Percentiles rank a stretch among this genome's conserved stretches.
These are phyloP conservation scores for Sebastes steindachneri DNA, from an alignment of 2,797 vertebrate species.

Conservation along the genomic window DNA sequence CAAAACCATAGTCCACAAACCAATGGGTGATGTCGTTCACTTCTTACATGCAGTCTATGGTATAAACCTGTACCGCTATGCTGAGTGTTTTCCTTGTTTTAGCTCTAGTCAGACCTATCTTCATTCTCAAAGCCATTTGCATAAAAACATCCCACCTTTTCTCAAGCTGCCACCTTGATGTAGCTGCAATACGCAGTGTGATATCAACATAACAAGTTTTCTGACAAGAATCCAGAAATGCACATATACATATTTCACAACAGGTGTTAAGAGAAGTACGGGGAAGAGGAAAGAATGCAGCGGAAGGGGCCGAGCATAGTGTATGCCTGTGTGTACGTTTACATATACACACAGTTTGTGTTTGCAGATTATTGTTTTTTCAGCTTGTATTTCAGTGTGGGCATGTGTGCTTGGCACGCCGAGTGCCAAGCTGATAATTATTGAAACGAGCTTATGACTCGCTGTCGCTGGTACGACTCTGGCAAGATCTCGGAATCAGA, in stretches of 20 bases:
- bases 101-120: constrained; percentile 22
- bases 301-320: neutral
- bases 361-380: constrained; percentile 48
- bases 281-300: constrained; percentile 25
- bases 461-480: constrained; percentile 24
- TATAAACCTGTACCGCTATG: constrained; percentile 22
- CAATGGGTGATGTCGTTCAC: neutral
- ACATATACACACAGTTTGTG: constrained; percentile 13
- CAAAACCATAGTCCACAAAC: neutral
- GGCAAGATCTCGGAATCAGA: constrained; percentile 39
- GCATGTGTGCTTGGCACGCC: constrained; percentile 39
- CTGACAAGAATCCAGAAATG: constrained; percentile 74
- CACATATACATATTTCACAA: constrained; percentile 77
- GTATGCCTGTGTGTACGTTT: neutral
- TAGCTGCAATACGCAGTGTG: constrained; percentile 62
- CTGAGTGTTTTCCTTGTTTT: constrained; percentile 16
- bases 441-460: constrained; percentile 44
- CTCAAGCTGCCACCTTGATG: constrained; percentile 72
- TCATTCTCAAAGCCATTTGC: constrained; percentile 53
- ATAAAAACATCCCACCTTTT: constrained; percentile 72
- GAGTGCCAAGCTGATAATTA: constrained; percentile 54
- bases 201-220: constrained; percentile 78
- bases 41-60: neutral
- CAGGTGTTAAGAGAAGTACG: constrained; percentile 66
- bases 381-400: constrained; percentile 49